phyloP scores from a whole-genome alignment of 2,888 invertebrate species.

The Ceraclea dissimilis region DNA sequence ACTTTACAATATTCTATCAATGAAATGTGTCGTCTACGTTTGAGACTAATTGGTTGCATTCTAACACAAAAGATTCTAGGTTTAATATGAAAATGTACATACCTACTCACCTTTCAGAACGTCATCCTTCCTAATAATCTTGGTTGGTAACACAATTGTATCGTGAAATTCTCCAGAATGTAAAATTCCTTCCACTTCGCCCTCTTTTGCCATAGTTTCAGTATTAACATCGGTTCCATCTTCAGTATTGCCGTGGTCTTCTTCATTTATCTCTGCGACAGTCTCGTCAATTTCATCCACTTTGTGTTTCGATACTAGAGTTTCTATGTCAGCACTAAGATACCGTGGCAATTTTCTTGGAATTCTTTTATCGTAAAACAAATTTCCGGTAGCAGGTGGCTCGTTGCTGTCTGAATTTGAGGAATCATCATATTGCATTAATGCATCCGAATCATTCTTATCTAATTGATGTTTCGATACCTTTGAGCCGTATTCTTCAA shows the following conservation, averaged over 20 bases:
- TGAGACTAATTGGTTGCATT: not conserved
- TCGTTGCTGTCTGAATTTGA: not conserved
- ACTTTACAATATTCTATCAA: no score
- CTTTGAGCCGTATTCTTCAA: not conserved
- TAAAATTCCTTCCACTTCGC: slow-evolving; percentile 11
- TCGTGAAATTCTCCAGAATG: slow-evolving; percentile 25
- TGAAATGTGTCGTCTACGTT: not conserved
- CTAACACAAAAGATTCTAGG: not conserved
- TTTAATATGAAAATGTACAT: not conserved
- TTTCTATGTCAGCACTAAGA: slow-evolving; percentile 13
- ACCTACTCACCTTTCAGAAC: slow-evolving; percentile 21
- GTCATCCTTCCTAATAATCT: slow-evolving; percentile 15
- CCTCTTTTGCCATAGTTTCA: not conserved
- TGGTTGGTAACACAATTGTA: slow-evolving; percentile 21
- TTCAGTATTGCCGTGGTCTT: not conserved
- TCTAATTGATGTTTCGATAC: not conserved
- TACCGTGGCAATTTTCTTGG: slow-evolving; percentile 8
- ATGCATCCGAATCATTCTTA: not conserved
- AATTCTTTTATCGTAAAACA: slow-evolving; percentile 3
- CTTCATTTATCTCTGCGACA: not conserved
- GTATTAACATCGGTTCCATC: not conserved
- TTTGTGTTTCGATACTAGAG: slow-evolving; percentile 9
- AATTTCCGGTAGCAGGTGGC: not conserved
- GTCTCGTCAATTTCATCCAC: slow-evolving; percentile 4
- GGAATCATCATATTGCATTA: not conserved